A percentile compares a stretch with the other conserved stretches of the same genome.
phyloP scores from a whole-genome alignment of 2,888 invertebrate genomes.

The Athetis lepigone region DNA sequence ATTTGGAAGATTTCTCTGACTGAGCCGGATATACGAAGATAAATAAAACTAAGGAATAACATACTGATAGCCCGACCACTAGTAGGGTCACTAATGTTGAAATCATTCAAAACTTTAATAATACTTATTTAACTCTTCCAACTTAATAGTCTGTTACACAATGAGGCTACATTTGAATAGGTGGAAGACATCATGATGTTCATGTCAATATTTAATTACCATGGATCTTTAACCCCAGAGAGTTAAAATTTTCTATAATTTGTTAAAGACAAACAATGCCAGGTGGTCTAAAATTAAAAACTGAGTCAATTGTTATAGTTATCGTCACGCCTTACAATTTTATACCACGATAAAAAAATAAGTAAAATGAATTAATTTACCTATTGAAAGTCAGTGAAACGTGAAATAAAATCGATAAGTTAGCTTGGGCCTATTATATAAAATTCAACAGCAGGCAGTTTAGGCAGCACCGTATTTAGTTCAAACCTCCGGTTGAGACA shows the following conservation, averaged over 20 bases:
- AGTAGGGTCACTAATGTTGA: slow-evolving; percentile 30
- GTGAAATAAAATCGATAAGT: slow-evolving; percentile 12
- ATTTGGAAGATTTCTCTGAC: slow-evolving; percentile 5
- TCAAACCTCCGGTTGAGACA: slow-evolving; percentile 36
- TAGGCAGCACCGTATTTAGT: slow-evolving; percentile 38
- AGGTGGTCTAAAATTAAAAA: too few relatives aligned
- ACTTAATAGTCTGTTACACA: too few relatives aligned
- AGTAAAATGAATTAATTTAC: slow-evolving; percentile 1
- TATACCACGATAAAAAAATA: too few relatives aligned
- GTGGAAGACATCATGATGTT: too few relatives aligned
- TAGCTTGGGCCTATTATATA: slow-evolving; percentile 18
- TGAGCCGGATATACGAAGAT: slow-evolving; percentile 36
- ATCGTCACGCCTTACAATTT: too few relatives aligned
- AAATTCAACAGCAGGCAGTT: slow-evolving; percentile 24
- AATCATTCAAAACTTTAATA: slow-evolving; percentile 10
- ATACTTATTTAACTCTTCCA: too few relatives aligned
- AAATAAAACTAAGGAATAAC: slow-evolving; percentile 10
- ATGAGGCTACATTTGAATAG: too few relatives aligned
- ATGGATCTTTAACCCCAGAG: too few relatives aligned
- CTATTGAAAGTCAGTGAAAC: slow-evolving; percentile 11
- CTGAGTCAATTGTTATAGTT: too few relatives aligned
- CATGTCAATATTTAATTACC: too few relatives aligned
- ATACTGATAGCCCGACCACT: slow-evolving; percentile 21
- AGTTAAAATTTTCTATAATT: too few relatives aligned
- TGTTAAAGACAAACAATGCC: too few relatives aligned